Evolutionary conservation across 2,797 vertebrate species (phyloP).

Genomic region (Lutjanus campechanus): DNA sequence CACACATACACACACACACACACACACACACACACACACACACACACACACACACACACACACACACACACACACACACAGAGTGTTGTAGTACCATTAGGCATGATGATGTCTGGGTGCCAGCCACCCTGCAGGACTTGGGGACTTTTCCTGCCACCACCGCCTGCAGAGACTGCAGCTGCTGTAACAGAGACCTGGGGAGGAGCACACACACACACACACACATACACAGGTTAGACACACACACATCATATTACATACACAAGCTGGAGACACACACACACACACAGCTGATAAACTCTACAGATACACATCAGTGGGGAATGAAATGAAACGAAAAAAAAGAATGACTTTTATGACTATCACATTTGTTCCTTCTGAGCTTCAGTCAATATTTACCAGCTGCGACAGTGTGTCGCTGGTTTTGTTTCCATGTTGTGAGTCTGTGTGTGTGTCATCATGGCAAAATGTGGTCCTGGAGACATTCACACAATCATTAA

Average conservation of each 20-base stretch:
- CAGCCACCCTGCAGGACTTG: constrained; percentile 91
- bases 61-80: constrained; percentile 45
- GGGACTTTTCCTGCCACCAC: constrained; percentile 93
- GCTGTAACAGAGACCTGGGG: constrained; percentile 94
- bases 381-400: no score
- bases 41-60: constrained; percentile 46
- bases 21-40: constrained; percentile 44
- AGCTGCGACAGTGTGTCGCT: no score
- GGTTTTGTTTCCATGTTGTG: no score
- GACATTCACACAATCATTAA: no score
- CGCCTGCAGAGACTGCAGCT: constrained; percentile 95
- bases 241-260: constrained; percentile 20
- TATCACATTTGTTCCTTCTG: no score
- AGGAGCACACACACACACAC: constrained; percentile 29
- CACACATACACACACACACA: constrained; percentile 16
- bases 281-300: constrained; percentile 5
- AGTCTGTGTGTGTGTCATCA: no score
- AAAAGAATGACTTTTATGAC: background rate
- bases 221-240: constrained; percentile 40
- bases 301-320: background rate
- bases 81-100: constrained; percentile 90
- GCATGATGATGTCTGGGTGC: constrained; percentile 97
- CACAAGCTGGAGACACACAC: constrained; percentile 21
- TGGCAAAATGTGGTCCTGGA: no score
- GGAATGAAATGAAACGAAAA: background rate